These are phyloP conservation scores for Diadophis punctatus DNA, from an alignment of 2,113 vertebrate species.

Conservation along the genomic window DNA sequence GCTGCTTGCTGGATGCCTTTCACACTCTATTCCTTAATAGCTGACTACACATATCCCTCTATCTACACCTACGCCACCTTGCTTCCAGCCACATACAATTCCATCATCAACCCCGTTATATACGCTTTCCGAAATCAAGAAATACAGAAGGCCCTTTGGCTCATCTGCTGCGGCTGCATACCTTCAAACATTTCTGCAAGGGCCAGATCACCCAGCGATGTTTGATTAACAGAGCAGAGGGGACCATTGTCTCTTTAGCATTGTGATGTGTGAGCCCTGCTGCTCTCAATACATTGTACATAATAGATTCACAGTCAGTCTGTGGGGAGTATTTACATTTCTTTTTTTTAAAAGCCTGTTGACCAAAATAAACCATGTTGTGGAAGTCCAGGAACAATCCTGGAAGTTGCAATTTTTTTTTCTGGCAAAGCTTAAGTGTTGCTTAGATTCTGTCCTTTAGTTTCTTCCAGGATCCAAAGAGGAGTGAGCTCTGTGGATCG, in stretches of 20 bases:
- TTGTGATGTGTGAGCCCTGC: conserved; percentile 32
- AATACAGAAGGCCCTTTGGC: conserved; percentile 97
- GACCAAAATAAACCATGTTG: conserved; percentile 38
- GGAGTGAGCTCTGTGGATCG: not conserved
- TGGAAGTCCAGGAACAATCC: conserved; percentile 48
- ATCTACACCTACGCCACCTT: conserved; percentile 98
- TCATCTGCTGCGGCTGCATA: conserved; percentile 91
- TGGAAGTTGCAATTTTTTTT: conserved; percentile 43
- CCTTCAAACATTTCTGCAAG: conserved; percentile 85
- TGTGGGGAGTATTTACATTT: conserved; percentile 48
- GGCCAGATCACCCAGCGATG: conserved; percentile 92
- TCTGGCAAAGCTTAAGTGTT: conserved; percentile 44
- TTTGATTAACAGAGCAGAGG: conserved; percentile 71
- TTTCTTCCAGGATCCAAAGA: not conserved
- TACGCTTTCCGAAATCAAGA: conserved; percentile 99
- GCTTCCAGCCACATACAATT: conserved; percentile 97
- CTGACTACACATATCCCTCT: conserved; percentile 94
- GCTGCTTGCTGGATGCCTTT: conserved; percentile 99
- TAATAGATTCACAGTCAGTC: conserved; percentile 32
- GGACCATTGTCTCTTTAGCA: not conserved
- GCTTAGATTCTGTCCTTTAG: conserved; percentile 47
- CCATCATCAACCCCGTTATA: conserved; percentile 97
- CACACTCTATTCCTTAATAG: conserved; percentile 93
- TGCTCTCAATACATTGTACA: conserved; percentile 41
- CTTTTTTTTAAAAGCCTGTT: conserved; percentile 28